Conservation (phyloP, 2,888 invertebrate genomes). For the Chrysolina oricalcia region DNA sequence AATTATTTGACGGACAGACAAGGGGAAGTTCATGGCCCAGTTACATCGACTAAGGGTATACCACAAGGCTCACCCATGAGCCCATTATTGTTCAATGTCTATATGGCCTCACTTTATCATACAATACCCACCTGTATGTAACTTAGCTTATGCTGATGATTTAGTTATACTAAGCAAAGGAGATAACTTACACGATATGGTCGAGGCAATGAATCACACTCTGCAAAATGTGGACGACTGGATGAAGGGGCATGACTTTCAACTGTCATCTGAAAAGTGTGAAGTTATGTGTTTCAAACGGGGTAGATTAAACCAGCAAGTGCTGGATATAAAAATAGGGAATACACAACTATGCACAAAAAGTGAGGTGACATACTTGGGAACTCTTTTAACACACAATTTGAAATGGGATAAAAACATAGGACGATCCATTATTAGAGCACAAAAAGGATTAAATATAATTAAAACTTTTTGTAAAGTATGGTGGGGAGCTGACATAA, state of each 20-base stretch:
- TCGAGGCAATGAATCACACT: slow-evolving; percentile 20
- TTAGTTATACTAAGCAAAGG: slow-evolving; percentile 19
- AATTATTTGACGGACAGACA: slow-evolving; percentile 1
- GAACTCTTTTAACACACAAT: slow-evolving; percentile 16
- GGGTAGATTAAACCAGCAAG: background rate
- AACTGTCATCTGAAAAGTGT: slow-evolving; percentile 34
- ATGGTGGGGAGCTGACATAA: background rate
- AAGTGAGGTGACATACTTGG: slow-evolving; percentile 35
- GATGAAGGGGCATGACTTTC: slow-evolving; percentile 27
- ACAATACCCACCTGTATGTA: background rate
- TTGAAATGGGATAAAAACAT: slow-evolving; percentile 42
- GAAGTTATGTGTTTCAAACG: slow-evolving; percentile 37
- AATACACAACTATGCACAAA: background rate
- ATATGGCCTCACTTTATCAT: slow-evolving; percentile 17
- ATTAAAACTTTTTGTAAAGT: slow-evolving; percentile 28
- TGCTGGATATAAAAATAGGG: background rate
- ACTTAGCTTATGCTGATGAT: slow-evolving; percentile 36
- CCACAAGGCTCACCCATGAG: background rate
- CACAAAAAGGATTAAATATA: slow-evolving; percentile 32
- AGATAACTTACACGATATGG: background rate
- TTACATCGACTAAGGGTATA: slow-evolving; percentile 22
- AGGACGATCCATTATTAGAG: slow-evolving; percentile 15
- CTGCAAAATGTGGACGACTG: slow-evolving; percentile 29
- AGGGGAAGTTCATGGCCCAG: slow-evolving; percentile 16
- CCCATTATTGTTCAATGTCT: slow-evolving; percentile 32